phyloP scores from a whole-genome alignment of 2,113 vertebrate species.

The Eretmochelys imbricata region DNA sequence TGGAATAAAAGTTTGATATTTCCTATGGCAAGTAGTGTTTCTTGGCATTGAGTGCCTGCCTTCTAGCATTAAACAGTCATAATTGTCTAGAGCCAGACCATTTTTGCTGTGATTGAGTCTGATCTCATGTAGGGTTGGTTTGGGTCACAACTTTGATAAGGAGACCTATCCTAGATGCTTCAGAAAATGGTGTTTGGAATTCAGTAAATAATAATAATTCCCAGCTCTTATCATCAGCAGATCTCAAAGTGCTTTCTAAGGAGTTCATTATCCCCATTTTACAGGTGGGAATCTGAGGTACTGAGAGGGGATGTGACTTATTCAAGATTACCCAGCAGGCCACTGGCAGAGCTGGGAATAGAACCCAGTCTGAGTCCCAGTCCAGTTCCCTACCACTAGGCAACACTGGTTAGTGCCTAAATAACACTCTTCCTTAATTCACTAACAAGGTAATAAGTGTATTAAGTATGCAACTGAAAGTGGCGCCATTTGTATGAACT shows the following conservation, averaged over 20 bases:
- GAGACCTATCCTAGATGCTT: background rate
- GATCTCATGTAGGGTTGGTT: background rate
- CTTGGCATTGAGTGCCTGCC: background rate
- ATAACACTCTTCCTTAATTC: background rate
- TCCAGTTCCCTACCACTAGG: no score
- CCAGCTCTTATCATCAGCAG: no score
- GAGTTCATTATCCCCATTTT: no score
- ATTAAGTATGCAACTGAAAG: no score
- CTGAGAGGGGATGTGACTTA: no score
- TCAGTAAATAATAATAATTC: background rate
- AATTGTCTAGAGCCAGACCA: background rate
- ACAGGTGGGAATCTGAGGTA: no score
- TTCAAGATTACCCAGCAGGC: no score
- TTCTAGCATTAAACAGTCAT: background rate
- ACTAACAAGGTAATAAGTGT: background rate
- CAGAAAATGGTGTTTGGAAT: background rate
- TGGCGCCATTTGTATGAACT: no score
- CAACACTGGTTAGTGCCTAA: no score
- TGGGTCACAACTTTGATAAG: background rate
- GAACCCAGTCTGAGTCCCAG: no score
- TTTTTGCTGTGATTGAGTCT: background rate
- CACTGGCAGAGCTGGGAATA: no score
- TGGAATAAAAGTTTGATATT: background rate
- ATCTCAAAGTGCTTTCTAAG: no score
- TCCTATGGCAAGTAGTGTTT: background rate